Percentiles rank a stretch among this genome's conserved stretches.
phyloP scores from a whole-genome alignment of 2,888 invertebrate genomes.

The Agriopis aurantiaria region DNA sequence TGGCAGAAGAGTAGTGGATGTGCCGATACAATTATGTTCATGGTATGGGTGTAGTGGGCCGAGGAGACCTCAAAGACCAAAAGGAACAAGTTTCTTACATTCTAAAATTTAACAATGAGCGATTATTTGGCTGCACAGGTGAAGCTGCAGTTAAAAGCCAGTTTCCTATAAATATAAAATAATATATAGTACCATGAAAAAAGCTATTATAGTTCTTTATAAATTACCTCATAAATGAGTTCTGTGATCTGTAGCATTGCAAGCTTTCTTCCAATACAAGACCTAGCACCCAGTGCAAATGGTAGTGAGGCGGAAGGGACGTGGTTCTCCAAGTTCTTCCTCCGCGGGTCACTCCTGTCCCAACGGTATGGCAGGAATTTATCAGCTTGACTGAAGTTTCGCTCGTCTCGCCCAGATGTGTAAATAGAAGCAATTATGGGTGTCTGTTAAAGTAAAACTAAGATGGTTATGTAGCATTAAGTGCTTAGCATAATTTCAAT shows the following conservation, averaged over 20 bases:
- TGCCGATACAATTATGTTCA: no score
- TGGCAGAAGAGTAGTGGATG: no score
- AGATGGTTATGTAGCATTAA: background rate
- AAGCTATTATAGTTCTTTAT: background rate
- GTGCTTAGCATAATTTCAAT: background rate
- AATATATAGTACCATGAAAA: background rate
- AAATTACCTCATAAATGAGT: constrained; percentile 87
- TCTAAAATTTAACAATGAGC: no score
- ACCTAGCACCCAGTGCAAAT: constrained; percentile 93
- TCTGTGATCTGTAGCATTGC: constrained; percentile 92
- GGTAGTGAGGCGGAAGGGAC: constrained; percentile 90
- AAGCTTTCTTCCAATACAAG: constrained; percentile 93
- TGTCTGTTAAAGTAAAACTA: constrained; percentile 85
- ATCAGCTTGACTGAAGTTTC: constrained; percentile 89
- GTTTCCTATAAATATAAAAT: background rate
- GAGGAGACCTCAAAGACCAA: no score
- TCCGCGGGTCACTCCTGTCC: constrained; percentile 85
- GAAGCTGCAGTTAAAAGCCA: no score
- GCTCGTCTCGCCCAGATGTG: constrained; percentile 91
- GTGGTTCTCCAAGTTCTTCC: constrained; percentile 77
- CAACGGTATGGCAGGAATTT: constrained; percentile 92
- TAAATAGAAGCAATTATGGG: constrained; percentile 94
- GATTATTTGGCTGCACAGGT: no score
- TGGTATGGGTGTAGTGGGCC: no score
- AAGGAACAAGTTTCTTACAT: no score